A percentile compares a stretch with the other conserved stretches of the same genome.
Conservation (phyloP, 2,888 invertebrate species). For the Tubulanus polymorphus region DNA sequence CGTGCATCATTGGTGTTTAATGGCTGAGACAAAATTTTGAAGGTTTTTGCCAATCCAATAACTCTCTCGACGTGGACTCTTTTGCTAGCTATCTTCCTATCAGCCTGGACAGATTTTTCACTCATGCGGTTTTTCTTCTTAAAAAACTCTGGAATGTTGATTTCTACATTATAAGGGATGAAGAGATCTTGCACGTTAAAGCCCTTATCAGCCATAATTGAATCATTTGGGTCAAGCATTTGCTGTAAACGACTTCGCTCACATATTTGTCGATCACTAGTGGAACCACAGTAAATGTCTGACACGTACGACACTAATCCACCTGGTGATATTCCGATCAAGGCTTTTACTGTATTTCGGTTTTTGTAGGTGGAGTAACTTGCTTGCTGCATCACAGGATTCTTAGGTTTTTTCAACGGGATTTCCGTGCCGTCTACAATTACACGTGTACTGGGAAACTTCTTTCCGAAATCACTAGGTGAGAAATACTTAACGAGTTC, state of each 20-base stretch:
- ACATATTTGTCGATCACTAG: conserved; percentile 21
- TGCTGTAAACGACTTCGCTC: conserved; percentile 12
- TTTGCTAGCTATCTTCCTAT: conserved; percentile 21
- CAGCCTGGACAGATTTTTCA: conserved; percentile 10
- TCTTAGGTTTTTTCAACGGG: conserved; percentile 9
- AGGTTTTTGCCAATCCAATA: conserved; percentile 21
- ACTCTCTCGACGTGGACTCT: conserved; percentile 23
- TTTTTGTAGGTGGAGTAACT: no score
- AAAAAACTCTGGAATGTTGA: conserved; percentile 24
- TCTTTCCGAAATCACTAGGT: conserved; percentile 6
- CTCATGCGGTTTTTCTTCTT: conserved; percentile 20
- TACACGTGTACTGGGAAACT: conserved; percentile 10
- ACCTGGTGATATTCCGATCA: conserved; percentile 12
- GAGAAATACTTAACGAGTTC: conserved; percentile 1
- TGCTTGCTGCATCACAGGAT: conserved; percentile 9
- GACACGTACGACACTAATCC: conserved; percentile 9
- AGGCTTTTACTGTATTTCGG: conserved; percentile 10
- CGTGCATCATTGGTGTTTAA: conserved; percentile 4
- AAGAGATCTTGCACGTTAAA: conserved; percentile 22
- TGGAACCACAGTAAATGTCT: conserved; percentile 16
- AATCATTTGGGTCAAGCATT: conserved; percentile 18
- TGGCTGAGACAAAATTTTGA: conserved; percentile 14
- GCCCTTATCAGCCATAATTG: conserved; percentile 19
- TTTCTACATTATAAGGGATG: conserved; percentile 14
- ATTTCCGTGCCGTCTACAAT: conserved; percentile 10